Conservation (phyloP, 2,113 vertebrate genomes). For the Pyxicephalus adspersus region DNA sequence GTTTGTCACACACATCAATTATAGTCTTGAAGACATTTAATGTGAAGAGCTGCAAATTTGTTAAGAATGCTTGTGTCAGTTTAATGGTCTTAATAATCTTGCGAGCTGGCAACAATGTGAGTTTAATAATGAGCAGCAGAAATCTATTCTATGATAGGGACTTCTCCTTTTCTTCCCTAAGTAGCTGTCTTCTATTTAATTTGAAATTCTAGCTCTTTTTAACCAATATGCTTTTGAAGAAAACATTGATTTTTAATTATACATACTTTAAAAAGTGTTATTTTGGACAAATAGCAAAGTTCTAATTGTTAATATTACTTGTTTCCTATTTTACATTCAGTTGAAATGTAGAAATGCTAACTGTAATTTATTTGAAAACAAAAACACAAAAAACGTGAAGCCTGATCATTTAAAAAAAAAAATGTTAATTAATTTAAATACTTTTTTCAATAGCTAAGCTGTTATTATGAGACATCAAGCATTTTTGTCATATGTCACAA, state of each 20-base stretch:
- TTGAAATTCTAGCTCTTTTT: neutral
- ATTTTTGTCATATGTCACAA: no score
- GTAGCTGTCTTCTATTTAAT: neutral
- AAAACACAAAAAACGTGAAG: neutral
- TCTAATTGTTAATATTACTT: neutral
- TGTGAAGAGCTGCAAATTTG: neutral
- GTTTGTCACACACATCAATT: neutral
- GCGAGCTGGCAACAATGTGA: neutral
- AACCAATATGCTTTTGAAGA: neutral
- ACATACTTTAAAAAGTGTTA: neutral
- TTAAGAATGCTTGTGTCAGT: neutral
- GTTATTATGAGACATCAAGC: no score
- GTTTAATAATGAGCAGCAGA: neutral
- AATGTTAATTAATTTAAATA: no score
- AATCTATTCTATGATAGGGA: no score
- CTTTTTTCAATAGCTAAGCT: no score
- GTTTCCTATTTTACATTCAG: neutral
- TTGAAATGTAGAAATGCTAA: neutral
- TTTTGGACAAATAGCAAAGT: neutral
- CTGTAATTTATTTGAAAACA: neutral
- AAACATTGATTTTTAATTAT: neutral
- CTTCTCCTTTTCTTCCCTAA: neutral
- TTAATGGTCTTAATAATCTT: constrained; percentile 3
- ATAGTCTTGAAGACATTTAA: neutral
- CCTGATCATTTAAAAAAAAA: no score